Percentiles rank a stretch among this genome's conserved stretches.
These are phyloP conservation scores for Cranoglanis bouderius DNA, from an alignment of 2,113 vertebrate genomes.

Conservation along the genomic window DNA sequence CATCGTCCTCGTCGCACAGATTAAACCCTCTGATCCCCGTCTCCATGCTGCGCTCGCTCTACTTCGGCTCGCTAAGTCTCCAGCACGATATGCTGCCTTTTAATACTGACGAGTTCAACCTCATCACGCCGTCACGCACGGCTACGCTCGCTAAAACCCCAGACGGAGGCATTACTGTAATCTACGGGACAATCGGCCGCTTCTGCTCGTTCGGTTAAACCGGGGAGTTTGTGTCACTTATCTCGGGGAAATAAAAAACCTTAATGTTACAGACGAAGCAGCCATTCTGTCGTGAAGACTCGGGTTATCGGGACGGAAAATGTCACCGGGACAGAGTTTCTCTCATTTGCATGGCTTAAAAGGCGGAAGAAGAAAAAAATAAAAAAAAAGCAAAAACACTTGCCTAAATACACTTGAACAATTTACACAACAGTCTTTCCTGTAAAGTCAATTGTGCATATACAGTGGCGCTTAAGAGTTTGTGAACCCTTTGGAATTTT, in stretches of 20 bases:
- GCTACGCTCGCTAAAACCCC: slow-evolving; percentile 67
- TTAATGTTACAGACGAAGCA: slow-evolving; percentile 66
- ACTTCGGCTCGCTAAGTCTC: background rate
- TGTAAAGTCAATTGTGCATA: background rate
- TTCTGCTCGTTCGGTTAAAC: slow-evolving; percentile 20
- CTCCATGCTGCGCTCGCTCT: slow-evolving; percentile 35
- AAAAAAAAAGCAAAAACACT: slow-evolving; percentile 4
- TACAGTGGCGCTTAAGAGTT: too few species aligned
- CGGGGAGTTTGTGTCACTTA: slow-evolving; percentile 67
- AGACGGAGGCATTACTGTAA: slow-evolving; percentile 76
- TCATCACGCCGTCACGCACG: slow-evolving; percentile 24
- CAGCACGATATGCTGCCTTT: slow-evolving; percentile 31
- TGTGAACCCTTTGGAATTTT: too few species aligned
- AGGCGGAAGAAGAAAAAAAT: too few species aligned
- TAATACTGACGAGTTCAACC: slow-evolving; percentile 43
- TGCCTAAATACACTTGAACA: background rate
- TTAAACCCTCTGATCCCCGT: slow-evolving; percentile 29
- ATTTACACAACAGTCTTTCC: background rate
- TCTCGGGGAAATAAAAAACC: slow-evolving; percentile 72
- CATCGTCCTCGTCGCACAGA: slow-evolving; percentile 55
- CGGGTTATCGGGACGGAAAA: slow-evolving; percentile 52
- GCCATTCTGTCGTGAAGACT: slow-evolving; percentile 55
- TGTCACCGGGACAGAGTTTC: slow-evolving; percentile 62
- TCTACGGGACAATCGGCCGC: slow-evolving; percentile 46
- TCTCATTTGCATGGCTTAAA: slow-evolving; percentile 26